phyloP scores from a whole-genome alignment of 2,888 invertebrate species.

The Xanthia togata region DNA sequence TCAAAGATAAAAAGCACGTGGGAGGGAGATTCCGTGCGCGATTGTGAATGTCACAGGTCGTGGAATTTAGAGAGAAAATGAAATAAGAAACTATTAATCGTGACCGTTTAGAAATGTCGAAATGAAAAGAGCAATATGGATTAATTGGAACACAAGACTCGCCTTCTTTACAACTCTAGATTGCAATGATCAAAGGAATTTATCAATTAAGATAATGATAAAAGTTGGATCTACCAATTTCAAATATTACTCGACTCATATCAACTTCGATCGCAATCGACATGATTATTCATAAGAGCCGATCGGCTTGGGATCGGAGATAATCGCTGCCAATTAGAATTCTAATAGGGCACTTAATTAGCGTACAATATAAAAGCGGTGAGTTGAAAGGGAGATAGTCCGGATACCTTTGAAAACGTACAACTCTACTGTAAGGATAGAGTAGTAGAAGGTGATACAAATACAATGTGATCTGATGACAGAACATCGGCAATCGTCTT shows the following conservation, averaged over 20 bases:
- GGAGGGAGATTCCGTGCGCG: constrained; percentile 62
- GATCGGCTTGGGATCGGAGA: constrained; percentile 36
- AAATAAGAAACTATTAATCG: constrained; percentile 66
- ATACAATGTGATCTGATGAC: constrained; percentile 20
- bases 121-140: constrained; percentile 9
- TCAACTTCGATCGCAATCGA: constrained; percentile 54
- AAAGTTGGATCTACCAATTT: constrained; percentile 9
- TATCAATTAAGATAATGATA: constrained; percentile 58
- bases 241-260: constrained; percentile 58
- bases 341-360: constrained; percentile 51
- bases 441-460: constrained; percentile 15
- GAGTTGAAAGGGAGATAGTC: constrained; percentile 36
- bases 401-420: constrained; percentile 24
- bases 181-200: constrained; percentile 37
- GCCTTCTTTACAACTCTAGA: constrained; percentile 3
- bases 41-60: constrained; percentile 64
- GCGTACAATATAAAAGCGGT: constrained; percentile 48
- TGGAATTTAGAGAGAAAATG: constrained; percentile 67
- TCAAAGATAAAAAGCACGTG: constrained; percentile 53
- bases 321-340: constrained; percentile 54
- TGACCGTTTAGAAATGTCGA: constrained; percentile 59
- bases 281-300: constrained; percentile 60
- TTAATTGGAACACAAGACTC: constrained; percentile 8
- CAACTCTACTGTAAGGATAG: constrained; percentile 10
- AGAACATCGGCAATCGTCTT: constrained; percentile 56